These are phyloP conservation scores for Urophycis tenuis DNA, from an alignment of 2,797 vertebrate genomes.

Conservation along the genomic window DNA sequence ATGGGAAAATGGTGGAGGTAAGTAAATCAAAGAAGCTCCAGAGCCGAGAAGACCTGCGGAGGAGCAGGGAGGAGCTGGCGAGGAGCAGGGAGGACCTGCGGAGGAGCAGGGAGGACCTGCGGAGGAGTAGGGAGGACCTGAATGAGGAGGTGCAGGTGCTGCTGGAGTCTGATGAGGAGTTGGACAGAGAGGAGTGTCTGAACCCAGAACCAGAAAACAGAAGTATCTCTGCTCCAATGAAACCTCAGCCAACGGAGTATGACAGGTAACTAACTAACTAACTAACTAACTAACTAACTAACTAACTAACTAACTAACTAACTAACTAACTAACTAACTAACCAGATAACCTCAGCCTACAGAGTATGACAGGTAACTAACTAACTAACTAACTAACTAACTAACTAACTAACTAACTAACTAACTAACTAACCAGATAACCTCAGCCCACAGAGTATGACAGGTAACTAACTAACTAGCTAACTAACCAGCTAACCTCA, in stretches of 20 bases:
- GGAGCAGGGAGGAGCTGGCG: conserved; percentile 44
- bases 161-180: conserved; percentile 61
- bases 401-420: not conserved
- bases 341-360: not conserved
- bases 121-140: conserved; percentile 54
- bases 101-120: conserved; percentile 52
- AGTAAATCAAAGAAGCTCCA: conserved; percentile 61
- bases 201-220: conserved; percentile 60
- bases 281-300: not conserved
- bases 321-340: not conserved
- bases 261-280: conserved; percentile 66
- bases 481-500: not conserved
- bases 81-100: conserved; percentile 47
- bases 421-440: not conserved
- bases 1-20: conserved; percentile 74
- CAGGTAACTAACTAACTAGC: not conserved
- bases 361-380: not conserved
- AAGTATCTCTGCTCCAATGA: conserved; percentile 69
- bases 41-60: conserved; percentile 57
- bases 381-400: not conserved
- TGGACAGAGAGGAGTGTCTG: conserved; percentile 54
- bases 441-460: not conserved
- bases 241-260: conserved; percentile 74
- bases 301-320: not conserved
- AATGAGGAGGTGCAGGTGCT: conserved; percentile 59